Percentiles rank a stretch among this genome's conserved stretches.
phyloP scores from a whole-genome alignment of 2,888 invertebrate species.

The Caenorhabditis japonica region DNA sequence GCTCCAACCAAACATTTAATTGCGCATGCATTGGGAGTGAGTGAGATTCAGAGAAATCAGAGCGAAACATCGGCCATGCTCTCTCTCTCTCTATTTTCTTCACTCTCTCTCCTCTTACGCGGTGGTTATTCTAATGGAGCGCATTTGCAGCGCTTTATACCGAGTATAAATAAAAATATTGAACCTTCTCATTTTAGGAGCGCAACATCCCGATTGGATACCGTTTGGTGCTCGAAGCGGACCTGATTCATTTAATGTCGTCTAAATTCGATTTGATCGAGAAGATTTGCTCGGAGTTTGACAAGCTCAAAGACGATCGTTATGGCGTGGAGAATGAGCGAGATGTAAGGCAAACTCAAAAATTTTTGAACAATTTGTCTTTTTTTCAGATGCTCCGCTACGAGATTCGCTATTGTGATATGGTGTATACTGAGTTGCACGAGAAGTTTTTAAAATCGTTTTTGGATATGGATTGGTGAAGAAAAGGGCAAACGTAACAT shows the following conservation, averaged over 20 bases:
- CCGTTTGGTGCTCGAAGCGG: conserved; percentile 67
- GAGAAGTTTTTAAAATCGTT: conserved; percentile 71
- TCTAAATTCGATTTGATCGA: conserved; percentile 69
- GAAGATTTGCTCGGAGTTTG: conserved; percentile 65
- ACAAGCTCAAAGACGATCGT: conserved; percentile 59
- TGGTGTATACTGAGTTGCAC: conserved; percentile 69
- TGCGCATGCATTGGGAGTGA: too few relatives aligned
- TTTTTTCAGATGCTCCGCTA: conserved; percentile 66
- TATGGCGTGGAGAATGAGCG: conserved; percentile 65
- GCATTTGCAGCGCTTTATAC: too few relatives aligned
- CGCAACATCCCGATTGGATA: conserved; percentile 65
- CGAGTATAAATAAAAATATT: too few relatives aligned
- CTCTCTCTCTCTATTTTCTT: too few relatives aligned
- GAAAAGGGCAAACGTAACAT: too few relatives aligned
- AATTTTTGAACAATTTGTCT: not conserved
- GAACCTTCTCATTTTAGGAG: too few relatives aligned
- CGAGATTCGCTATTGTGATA: conserved; percentile 72
- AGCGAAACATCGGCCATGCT: too few relatives aligned
- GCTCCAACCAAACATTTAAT: too few relatives aligned
- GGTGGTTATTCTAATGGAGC: too few relatives aligned
- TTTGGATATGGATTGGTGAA: conserved; percentile 72
- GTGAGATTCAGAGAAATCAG: too few relatives aligned
- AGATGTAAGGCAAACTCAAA: conserved; percentile 37
- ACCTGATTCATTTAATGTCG: conserved; percentile 64
- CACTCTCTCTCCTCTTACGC: too few relatives aligned